Percentiles rank a stretch among this genome's conserved stretches.
phyloP scores from a whole-genome alignment of 2,797 vertebrate species.

The Enteromius paludinosus region DNA sequence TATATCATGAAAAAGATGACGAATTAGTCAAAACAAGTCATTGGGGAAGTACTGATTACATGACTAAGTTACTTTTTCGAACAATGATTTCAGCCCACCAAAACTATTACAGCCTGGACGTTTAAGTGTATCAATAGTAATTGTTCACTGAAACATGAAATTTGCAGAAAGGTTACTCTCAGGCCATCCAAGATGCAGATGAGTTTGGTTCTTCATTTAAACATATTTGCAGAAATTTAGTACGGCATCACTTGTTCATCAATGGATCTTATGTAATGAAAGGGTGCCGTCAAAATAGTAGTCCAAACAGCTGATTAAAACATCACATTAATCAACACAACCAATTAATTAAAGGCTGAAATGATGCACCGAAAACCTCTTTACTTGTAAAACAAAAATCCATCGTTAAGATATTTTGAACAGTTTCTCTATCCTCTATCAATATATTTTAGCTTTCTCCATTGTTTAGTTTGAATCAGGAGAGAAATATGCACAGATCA shows the following conservation, averaged over 20 bases:
- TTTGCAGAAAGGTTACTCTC: not conserved
- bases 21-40: not conserved
- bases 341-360: too few species aligned
- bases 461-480: too few species aligned
- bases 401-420: too few species aligned
- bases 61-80: not conserved
- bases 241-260: not conserved
- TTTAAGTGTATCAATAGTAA: not conserved
- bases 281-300: too few species aligned
- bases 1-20: not conserved
- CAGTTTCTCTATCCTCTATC: too few species aligned
- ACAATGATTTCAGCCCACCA: not conserved
- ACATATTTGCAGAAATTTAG: not conserved
- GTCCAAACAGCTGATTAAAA: too few species aligned
- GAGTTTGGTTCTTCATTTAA: not conserved
- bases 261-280: not conserved
- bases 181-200: not conserved
- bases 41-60: not conserved
- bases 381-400: too few species aligned
- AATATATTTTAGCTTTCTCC: too few species aligned
- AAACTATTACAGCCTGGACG: not conserved
- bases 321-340: too few species aligned
- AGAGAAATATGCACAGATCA: too few species aligned
- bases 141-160: not conserved
- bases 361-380: too few species aligned